phyloP scores from a whole-genome alignment of 2,888 invertebrate genomes.

The Azorinus chamasolen region DNA sequence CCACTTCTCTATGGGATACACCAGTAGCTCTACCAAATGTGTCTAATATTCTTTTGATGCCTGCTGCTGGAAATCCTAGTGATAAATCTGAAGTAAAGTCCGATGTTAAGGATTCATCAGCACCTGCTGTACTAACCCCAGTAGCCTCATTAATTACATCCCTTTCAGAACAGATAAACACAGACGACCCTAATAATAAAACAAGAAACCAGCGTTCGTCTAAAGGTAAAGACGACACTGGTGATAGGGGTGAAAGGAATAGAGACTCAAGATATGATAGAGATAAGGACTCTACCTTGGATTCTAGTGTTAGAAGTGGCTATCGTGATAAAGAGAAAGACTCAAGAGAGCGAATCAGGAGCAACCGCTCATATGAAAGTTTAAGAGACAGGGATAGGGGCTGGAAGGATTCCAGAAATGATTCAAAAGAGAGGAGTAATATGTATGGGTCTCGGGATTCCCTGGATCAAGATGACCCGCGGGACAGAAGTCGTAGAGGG shows the following conservation, averaged over 20 bases:
- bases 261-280: conserved; percentile 42
- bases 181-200: conserved; percentile 29
- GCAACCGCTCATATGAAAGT: conserved; percentile 60
- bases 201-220: conserved; percentile 2
- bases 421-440: conserved; percentile 46
- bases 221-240: conserved; percentile 26
- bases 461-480: conserved; percentile 50
- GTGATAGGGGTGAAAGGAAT: conserved; percentile 5
- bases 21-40: conserved; percentile 70
- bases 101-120: conserved; percentile 1
- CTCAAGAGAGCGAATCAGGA: conserved; percentile 37
- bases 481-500: conserved; percentile 38
- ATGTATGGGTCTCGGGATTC: conserved; percentile 57
- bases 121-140: conserved; percentile 52
- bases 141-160: conserved; percentile 65
- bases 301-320: background rate
- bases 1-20: conserved; percentile 83
- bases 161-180: conserved; percentile 65
- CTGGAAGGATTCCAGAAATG: conserved; percentile 60
- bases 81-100: background rate
- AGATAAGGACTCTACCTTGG: conserved; percentile 20
- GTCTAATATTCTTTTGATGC: conserved; percentile 75
- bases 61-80: conserved; percentile 59
- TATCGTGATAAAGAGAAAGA: conserved; percentile 38
- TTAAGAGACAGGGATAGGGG: conserved; percentile 47